Percentiles rank a stretch among this genome's conserved stretches.
phyloP scores from a whole-genome alignment of 1,140 invertebrate genomes.

The Cyclargus thomasi region DNA sequence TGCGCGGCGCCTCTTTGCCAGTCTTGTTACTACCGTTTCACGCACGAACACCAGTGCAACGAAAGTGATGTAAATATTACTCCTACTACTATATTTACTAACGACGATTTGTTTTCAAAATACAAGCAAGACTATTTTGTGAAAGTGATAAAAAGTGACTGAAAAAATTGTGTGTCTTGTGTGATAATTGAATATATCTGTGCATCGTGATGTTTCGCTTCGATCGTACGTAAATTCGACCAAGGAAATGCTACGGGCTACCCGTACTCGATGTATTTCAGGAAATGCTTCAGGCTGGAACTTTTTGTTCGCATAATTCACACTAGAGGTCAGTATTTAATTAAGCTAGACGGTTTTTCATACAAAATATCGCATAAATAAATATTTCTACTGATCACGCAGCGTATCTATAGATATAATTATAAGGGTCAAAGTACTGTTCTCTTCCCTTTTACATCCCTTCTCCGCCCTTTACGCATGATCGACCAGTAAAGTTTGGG shows the following conservation, averaged over 20 bases:
- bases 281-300: constrained; percentile 70
- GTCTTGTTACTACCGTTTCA: constrained; percentile 69
- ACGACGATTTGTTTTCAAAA: constrained; percentile 58
- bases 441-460: constrained; percentile 69
- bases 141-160: constrained; percentile 41
- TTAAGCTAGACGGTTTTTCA: constrained; percentile 24
- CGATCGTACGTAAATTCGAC: constrained; percentile 54
- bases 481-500: constrained; percentile 71
- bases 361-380: constrained; percentile 17
- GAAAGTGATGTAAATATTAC: constrained; percentile 71
- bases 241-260: constrained; percentile 51
- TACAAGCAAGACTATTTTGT: constrained; percentile 31
- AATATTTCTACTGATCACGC: background rate
- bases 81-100: constrained; percentile 67
- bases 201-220: constrained; percentile 53
- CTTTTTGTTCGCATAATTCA: constrained; percentile 69
- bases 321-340: constrained; percentile 71
- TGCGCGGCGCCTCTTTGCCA: constrained; percentile 68
- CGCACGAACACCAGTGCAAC: constrained; percentile 68
- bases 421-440: constrained; percentile 56
- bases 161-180: constrained; percentile 45
- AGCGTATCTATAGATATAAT: constrained; percentile 18
- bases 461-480: constrained; percentile 73
- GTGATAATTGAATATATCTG: constrained; percentile 46
- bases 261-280: constrained; percentile 65